phyloP scores from a whole-genome alignment of 2,113 vertebrate genomes.

The Phainopepla nitens region DNA sequence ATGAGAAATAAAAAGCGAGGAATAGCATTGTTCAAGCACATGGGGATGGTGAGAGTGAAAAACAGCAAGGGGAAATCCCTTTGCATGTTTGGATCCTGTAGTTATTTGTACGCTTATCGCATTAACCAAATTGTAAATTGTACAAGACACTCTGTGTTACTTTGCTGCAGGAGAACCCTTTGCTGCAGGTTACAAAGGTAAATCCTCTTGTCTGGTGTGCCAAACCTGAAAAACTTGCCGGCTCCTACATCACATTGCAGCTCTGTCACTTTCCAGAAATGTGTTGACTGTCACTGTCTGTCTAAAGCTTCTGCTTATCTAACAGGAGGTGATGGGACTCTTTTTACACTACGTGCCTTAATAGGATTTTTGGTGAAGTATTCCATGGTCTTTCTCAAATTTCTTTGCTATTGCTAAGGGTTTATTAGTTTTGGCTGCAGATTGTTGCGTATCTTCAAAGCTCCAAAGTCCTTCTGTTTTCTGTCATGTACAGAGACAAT shows the following conservation, averaged over 20 bases:
- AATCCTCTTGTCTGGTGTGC: not conserved
- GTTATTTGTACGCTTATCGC: constrained; percentile 1
- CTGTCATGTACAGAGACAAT: not conserved
- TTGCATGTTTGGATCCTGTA: not conserved
- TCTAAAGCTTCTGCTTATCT: constrained; percentile 22
- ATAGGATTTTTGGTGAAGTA: constrained; percentile 26
- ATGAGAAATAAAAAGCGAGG: not conserved
- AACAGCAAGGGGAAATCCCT: not conserved
- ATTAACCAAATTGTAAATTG: not conserved
- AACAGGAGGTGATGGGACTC: not conserved
- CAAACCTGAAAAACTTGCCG: constrained; percentile 1
- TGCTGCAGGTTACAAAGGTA: not conserved
- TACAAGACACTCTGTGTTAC: not conserved
- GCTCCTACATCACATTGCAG: not conserved
- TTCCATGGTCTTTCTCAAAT: not conserved
- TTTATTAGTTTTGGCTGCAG: not conserved
- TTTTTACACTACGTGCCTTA: not conserved
- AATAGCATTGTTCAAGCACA: not conserved
- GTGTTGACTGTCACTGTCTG: constrained; percentile 1
- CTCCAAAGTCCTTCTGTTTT: not conserved
- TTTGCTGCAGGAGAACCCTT: not conserved
- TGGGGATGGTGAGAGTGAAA: not conserved
- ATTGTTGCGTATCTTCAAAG: not conserved
- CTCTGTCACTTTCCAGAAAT: not conserved
- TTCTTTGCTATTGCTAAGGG: not conserved